Evolutionary conservation across 1,140 invertebrate species (phyloP).

Genomic region (Anastrepha obliqua): DNA sequence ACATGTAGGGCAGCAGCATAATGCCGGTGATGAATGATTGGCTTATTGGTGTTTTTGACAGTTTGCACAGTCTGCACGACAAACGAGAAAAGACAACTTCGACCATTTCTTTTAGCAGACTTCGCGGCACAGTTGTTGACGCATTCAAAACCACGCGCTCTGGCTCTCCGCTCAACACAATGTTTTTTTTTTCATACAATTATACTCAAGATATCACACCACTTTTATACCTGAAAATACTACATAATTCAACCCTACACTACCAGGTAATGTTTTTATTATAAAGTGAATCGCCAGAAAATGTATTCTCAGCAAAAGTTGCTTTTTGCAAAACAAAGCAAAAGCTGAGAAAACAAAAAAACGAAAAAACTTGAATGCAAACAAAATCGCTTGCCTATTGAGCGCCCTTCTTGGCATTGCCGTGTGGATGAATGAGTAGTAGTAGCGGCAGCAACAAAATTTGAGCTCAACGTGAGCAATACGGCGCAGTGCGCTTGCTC

Average conservation of each 20-base stretch:
- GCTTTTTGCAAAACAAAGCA: constrained; percentile 26
- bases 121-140: constrained; percentile 2
- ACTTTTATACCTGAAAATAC: neutral
- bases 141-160: neutral
- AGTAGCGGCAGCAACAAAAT: neutral
- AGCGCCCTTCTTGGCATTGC: neutral
- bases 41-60: neutral
- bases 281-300: neutral
- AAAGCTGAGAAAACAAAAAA: neutral
- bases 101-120: neutral
- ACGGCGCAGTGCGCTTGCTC: neutral
- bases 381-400: neutral
- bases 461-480: neutral
- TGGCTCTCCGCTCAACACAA: neutral
- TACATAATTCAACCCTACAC: neutral
- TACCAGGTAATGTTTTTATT: constrained; percentile 12
- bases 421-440: constrained; percentile 14
- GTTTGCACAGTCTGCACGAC: neutral
- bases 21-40: constrained; percentile 24
- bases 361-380: constrained; percentile 27
- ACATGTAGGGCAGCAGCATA: neutral
- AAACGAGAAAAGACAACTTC: no score
- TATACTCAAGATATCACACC: neutral
- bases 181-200: neutral
- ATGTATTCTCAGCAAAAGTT: neutral